Percentiles rank a stretch among this genome's conserved stretches.
phyloP scores from a whole-genome alignment of 2,888 invertebrate genomes.

The Hipparchia sbordonii region DNA sequence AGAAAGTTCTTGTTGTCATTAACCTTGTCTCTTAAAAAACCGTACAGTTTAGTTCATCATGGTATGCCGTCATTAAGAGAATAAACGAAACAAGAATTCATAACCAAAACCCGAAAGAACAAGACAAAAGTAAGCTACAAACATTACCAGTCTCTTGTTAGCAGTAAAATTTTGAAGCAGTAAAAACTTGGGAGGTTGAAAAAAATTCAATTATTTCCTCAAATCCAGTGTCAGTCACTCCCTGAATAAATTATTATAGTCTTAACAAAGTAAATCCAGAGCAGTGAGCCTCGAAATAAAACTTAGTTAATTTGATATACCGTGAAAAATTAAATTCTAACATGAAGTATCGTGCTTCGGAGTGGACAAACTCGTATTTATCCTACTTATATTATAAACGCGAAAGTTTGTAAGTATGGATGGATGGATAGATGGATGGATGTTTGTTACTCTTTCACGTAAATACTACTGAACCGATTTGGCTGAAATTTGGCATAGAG shows the following conservation, averaged over 20 bases:
- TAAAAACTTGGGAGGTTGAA: constrained; percentile 32
- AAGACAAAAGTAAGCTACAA: not conserved
- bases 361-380: too few species aligned
- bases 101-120: constrained; percentile 7
- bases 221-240: constrained; percentile 39
- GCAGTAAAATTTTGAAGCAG: constrained; percentile 21
- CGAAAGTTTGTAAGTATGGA: too few species aligned
- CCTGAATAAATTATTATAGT: constrained; percentile 38
- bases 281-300: constrained; percentile 32
- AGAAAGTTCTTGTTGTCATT: too few species aligned
- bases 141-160: constrained; percentile 17
- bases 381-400: too few species aligned
- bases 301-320: constrained; percentile 25
- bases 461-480: too few species aligned
- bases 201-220: constrained; percentile 37
- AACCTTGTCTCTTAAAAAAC: too few species aligned
- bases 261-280: constrained; percentile 37
- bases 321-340: constrained; percentile 26
- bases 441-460: too few species aligned
- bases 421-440: too few species aligned
- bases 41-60: not conserved
- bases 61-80: not conserved
- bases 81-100: not conserved
- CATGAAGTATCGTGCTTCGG: too few species aligned
- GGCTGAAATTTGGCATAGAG: too few species aligned